Evolutionary conservation across 2,888 invertebrate genomes (phyloP).

Genomic region (Leucophora obtusa): DNA sequence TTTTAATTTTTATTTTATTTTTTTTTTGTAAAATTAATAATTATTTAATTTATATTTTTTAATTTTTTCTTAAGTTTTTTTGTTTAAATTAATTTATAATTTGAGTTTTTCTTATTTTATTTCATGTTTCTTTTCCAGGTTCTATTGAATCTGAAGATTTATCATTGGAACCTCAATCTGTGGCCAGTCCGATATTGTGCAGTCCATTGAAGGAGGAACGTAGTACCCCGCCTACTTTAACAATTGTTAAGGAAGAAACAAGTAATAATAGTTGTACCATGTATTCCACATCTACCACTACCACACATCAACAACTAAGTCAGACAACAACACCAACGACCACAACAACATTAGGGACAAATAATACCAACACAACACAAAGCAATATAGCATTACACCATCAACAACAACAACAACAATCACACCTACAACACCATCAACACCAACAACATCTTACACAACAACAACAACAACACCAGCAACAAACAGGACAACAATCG

Average conservation of each 20-base stretch:
- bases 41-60: constrained; percentile 8
- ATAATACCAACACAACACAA: constrained; percentile 67
- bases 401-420: constrained; percentile 67
- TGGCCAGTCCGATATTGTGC: constrained; percentile 79
- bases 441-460: constrained; percentile 71
- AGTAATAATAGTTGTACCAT: constrained; percentile 84
- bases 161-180: constrained; percentile 82
- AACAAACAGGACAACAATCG: constrained; percentile 68
- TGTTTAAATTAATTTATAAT: neutral
- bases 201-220: constrained; percentile 84
- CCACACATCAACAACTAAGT: constrained; percentile 69
- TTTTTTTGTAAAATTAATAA: neutral
- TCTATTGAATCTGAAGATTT: constrained; percentile 89
- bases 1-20: too few relatives aligned
- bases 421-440: constrained; percentile 65
- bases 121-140: constrained; percentile 80
- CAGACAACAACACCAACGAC: constrained; percentile 68
- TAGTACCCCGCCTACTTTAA: constrained; percentile 83
- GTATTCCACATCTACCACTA: constrained; percentile 75
- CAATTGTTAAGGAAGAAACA: constrained; percentile 85
- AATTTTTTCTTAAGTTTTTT: neutral
- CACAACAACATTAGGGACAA: constrained; percentile 65
- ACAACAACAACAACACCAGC: constrained; percentile 72
- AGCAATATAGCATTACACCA: constrained; percentile 63
- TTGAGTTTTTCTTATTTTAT: constrained; percentile 13